Evolutionary conservation across 2,797 vertebrate genomes (phyloP), one percentile per base, ranked within the genome.

Genomic region (Sitta carolinensis): DNA sequence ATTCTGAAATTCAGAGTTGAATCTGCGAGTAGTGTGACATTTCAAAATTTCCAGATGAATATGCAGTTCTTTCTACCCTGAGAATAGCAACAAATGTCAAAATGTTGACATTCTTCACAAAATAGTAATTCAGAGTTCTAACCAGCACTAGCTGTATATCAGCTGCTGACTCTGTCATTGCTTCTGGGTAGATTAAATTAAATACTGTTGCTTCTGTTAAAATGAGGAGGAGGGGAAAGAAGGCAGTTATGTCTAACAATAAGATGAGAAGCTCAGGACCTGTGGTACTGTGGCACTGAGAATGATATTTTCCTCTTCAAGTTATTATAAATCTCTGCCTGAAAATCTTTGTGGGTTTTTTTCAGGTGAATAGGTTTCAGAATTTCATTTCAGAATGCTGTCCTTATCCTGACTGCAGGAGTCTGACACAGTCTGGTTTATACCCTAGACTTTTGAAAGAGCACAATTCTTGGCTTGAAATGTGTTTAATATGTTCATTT

Each of bases 31-130:
- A 80, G 5, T 10, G 30, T 94, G 95, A 89, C 94, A 92, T 95
- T 97, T 97, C 72, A 74, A 40, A 93, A 89, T 84, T 95, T 94
- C 78, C 81, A 93, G 83, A 94, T 89, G 91, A 95, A 95, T 90
- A 94, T 94, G 87, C 62, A 68, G 48, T 79, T 95, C 83, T 86
- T 91, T 88, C 80, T 91, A 91, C 59, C 73, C 88, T 75, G 80
- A 96, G 91, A 96, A 91, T 88, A 96, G 84, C 70, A 92, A 92
- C 84, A 89, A 94, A 95, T 94, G 93, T 95, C 94, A 96, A 89
- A 95, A 95, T 91, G 92, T 94, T 96, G 93, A 94, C 74, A 64
- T 74, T 93, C 86, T 90, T 93, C 93, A 87, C 67, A 82, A 92
- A 94, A 82, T 72, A 87, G 92, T 79, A 92, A 79, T 95, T 94